These are phyloP conservation scores for Paradoxurus hermaphroditus DNA, from an alignment of 2,113 vertebrate species.

Conservation along the genomic window DNA sequence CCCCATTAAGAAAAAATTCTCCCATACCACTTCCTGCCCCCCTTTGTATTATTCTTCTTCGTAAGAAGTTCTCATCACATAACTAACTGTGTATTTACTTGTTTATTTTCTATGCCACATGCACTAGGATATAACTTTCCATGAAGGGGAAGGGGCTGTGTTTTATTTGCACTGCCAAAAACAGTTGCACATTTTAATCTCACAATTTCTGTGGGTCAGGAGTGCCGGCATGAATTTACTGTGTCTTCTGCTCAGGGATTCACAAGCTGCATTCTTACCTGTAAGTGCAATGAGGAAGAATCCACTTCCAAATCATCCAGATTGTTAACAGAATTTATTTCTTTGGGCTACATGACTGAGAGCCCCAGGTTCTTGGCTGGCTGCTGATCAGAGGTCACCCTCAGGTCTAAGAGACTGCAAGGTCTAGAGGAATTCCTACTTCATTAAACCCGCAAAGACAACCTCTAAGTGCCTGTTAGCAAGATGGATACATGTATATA, in stretches of 20 bases:
- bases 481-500: background rate
- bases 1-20: background rate
- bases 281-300: background rate
- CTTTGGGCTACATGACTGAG: background rate
- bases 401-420: background rate
- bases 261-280: background rate
- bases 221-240: background rate
- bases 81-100: background rate
- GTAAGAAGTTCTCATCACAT: background rate
- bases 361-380: background rate
- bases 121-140: background rate
- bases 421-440: background rate
- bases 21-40: background rate
- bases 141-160: background rate
- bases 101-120: background rate
- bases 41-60: background rate
- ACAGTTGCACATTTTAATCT: background rate
- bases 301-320: background rate
- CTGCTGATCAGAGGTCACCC: background rate
- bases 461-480: background rate
- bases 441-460: background rate
- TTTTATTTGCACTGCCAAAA: background rate
- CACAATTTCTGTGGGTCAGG: background rate
- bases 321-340: background rate
- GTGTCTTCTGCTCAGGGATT: background rate